Evolutionary conservation across 2,888 invertebrate species (phyloP), one percentile per base, ranked within the genome.

Genomic region (Parapristionchus giblindavisi): DNA sequence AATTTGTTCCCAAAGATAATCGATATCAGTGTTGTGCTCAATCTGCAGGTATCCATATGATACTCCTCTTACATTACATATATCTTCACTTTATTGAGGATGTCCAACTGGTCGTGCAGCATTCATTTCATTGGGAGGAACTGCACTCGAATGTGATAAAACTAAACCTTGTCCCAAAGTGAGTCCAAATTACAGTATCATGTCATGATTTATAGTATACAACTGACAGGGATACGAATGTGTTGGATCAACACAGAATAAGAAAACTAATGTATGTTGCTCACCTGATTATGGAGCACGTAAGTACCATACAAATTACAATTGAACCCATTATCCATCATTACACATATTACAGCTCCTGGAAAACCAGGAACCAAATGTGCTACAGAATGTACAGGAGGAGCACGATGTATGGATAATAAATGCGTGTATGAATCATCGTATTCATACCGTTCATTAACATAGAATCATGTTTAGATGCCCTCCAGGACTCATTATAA

Each of bases 1-100:
- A 83, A 72, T 83, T 83, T 58, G 79, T 78, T 3, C 63, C 81
- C 8, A 80, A 79, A 32, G 78, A 80, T 29, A 77, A 65, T 24
- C 78, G 81, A 66, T 83, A 81, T 76, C 83, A 83, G 76, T 83
- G 83, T 61, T 83, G 83, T 66, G 83, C 81, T 29, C 81, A 82
- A 73, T 78, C 78, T 38, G 81, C 79, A 60, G 82, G 81, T 79
- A 54, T 11, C n/a, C n/a, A n/a, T n/a, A 24, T 34, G 56, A 21
- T 56, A 32, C 6, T 38, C 40, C 38, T 27, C 6, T 32, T 5
- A 27, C 6, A 14, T 14, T 17, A 14, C 14, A 17, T n/a, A 24
- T 56, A 11, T 17, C 27, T 8, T 56, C 27, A n/a, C 43, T 8
- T n/a, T 34, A 11, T 14, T 21, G 71, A 80, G 81, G 83, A 5